phyloP scores from a whole-genome alignment of 2,888 invertebrate species.

The Petrolisthes manimaculis region DNA sequence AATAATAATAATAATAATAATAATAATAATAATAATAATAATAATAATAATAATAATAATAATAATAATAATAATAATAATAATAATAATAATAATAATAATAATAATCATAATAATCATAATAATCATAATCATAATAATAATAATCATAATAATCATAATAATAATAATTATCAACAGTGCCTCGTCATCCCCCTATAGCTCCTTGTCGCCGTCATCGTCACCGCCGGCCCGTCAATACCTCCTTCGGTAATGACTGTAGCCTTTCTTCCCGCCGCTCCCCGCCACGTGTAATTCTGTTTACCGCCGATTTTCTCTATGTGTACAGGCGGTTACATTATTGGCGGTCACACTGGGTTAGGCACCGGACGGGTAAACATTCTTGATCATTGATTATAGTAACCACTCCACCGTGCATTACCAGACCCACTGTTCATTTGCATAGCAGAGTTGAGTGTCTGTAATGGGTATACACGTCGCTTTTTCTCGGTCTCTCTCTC shows the following conservation, averaged over 20 bases:
- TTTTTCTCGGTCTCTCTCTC: background rate
- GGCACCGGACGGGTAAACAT: conserved; percentile 34
- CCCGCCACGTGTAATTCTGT: conserved; percentile 34
- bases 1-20: too few relatives aligned
- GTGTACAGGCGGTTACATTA: conserved; percentile 38
- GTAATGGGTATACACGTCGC: conserved; percentile 32
- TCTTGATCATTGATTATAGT: conserved; percentile 53
- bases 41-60: background rate
- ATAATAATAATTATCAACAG: too few relatives aligned
- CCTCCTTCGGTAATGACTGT: conserved; percentile 16
- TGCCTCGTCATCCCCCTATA: too few relatives aligned
- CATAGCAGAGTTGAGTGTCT: conserved; percentile 48
- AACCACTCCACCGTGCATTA: conserved; percentile 47
- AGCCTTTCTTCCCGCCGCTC: background rate
- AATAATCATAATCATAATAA: background rate
- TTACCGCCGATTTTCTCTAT: conserved; percentile 44
- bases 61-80: too few relatives aligned
- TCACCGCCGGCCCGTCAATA: background rate
- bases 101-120: background rate
- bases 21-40: background rate
- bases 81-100: too few relatives aligned
- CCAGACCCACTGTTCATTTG: conserved; percentile 37
- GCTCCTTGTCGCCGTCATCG: too few relatives aligned
- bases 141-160: background rate
- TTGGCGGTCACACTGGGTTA: conserved; percentile 37